These are phyloP conservation scores for Laticauda laticaudata DNA, from an alignment of 2,113 vertebrate species.

Conservation along the genomic window DNA sequence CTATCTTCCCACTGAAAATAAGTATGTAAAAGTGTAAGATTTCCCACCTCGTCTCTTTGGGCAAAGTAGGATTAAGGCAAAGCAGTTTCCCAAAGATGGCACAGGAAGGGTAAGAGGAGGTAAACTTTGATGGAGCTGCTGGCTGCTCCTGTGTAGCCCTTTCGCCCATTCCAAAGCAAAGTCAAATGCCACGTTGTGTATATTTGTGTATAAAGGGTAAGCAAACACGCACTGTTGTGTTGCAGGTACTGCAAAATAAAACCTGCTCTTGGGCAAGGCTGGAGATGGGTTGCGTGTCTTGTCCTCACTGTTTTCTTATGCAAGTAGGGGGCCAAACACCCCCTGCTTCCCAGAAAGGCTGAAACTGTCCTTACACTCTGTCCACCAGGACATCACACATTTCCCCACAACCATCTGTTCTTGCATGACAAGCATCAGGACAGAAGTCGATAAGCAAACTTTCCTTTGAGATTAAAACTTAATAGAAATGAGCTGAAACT, in stretches of 20 bases:
- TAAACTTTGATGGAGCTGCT: not conserved
- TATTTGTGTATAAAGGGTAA: not conserved
- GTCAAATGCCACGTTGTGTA: not conserved
- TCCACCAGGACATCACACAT: not conserved
- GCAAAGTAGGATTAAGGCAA: not conserved
- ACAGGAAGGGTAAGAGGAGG: not conserved
- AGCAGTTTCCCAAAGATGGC: not conserved
- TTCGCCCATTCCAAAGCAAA: constrained; percentile 1
- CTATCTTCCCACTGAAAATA: not conserved
- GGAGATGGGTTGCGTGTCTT: not conserved
- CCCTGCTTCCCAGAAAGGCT: not conserved
- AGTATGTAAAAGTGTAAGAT: not conserved
- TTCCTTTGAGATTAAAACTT: not conserved
- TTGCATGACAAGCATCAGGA: not conserved
- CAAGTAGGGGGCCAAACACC: not conserved
- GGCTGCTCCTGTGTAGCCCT: too few species aligned
- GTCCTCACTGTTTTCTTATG: not conserved
- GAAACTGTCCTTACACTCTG: not conserved
- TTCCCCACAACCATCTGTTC: not conserved
- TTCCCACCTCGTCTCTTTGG: not conserved
- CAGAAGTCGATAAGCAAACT: not conserved
- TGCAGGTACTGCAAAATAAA: not conserved
- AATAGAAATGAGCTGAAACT: not conserved
- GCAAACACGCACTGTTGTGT: not conserved
- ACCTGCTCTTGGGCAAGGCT: constrained; percentile 13